Evolutionary conservation across 2,797 vertebrate species (phyloP), one percentile per base, ranked within the genome.

Genomic region (Schizopygopsis malacanthus): DNA sequence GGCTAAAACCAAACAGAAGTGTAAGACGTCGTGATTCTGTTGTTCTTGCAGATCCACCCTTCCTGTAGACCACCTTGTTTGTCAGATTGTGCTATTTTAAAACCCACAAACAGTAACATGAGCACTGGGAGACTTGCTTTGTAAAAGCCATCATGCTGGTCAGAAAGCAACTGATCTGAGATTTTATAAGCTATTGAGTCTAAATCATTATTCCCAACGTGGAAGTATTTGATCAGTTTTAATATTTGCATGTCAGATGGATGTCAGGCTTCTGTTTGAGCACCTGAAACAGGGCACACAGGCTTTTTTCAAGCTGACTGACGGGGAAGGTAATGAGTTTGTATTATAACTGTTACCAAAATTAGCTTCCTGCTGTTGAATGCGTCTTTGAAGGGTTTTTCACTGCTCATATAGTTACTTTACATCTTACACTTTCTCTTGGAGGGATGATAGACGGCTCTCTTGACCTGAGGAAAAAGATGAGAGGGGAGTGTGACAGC

Each of bases 291-390:
- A 76, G 10, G 22, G 69, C 81, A 63, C 56, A 25, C 65, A 47
- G 71, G 79, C 67, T 76, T 70, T 77, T 67, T 73, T 79, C 47
- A 28, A 72, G 37, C 65, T 79, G 78, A 73, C 80, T 87, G 87
- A 87, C 47, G 54, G 83, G 70, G 59, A 65, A 82, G 81, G 79
- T 88, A 88, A 87, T 87, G 85, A 83, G 77, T 59, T 77, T 80
- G 80, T 67, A 83, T 78, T 84, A 69, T 83, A 59, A 33, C 76
- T 81, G 84, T 83, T 85, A 52, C 84, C 84, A 73, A 89, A 83
- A 88, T 88, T 80, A 87, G 67, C 72, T 65, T 83, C 79, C 81
- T 69, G 76, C 85, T 81, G 76, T 69, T 83, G 76, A 83, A 65
- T 63, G 45, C 37, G 11, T 67, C 59, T 81, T 81, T 63, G 59